phyloP scores from a whole-genome alignment of 2,113 vertebrate species.

The Penelope pileata region DNA sequence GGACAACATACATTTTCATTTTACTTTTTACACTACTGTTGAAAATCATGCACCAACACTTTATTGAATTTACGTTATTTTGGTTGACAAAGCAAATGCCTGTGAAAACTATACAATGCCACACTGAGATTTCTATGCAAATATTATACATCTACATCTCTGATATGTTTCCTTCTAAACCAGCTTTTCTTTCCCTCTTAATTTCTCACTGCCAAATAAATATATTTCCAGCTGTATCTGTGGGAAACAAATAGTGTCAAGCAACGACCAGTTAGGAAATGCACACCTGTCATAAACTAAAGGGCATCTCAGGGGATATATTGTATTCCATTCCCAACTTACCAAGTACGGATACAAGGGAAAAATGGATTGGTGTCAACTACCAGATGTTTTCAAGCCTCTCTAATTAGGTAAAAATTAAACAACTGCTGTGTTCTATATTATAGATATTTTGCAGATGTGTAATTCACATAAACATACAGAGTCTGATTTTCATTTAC shows the following conservation, averaged over 20 bases:
- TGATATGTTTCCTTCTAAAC: background rate
- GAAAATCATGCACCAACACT: background rate
- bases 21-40: background rate
- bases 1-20: background rate
- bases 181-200: background rate
- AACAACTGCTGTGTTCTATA: conserved; percentile 71
- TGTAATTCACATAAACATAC: conserved; percentile 71
- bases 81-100: background rate
- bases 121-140: conserved; percentile 9
- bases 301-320: conserved; percentile 70
- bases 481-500: conserved; percentile 62
- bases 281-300: conserved; percentile 77
- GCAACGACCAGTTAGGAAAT: conserved; percentile 72
- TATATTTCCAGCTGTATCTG: conserved; percentile 76
- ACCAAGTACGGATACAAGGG: conserved; percentile 72
- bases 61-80: background rate
- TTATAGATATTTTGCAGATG: conserved; percentile 76
- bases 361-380: conserved; percentile 78
- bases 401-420: conserved; percentile 77
- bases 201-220: conserved; percentile 70
- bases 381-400: conserved; percentile 79
- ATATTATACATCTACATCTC: background rate
- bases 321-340: conserved; percentile 73
- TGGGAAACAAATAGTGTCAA: conserved; percentile 72
- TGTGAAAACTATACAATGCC: background rate